phyloP scores from a whole-genome alignment of 2,888 invertebrate species.

The Pimpla rufipes region DNA sequence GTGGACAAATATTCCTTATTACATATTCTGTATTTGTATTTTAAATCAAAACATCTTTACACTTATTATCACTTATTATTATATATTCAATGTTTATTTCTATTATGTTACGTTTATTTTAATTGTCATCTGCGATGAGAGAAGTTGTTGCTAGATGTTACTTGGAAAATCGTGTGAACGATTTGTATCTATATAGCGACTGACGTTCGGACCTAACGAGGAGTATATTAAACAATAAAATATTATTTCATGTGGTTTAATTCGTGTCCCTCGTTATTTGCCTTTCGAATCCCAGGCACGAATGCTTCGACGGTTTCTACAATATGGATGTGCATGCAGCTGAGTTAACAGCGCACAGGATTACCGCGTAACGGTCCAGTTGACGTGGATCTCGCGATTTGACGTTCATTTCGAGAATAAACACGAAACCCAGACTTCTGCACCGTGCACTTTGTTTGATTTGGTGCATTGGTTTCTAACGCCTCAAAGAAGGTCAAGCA shows the following conservation, averaged over 20 bases:
- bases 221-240: conserved; percentile 9
- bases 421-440: too few species aligned
- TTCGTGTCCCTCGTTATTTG: not conserved
- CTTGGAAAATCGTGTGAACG: not conserved
- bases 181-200: not conserved
- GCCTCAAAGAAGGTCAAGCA: too few species aligned
- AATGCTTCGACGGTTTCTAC: not conserved
- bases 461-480: too few species aligned
- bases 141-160: not conserved
- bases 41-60: too few species aligned
- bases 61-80: too few species aligned
- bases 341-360: not conserved
- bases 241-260: not conserved
- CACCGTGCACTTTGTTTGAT: too few species aligned
- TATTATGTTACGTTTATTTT: not conserved
- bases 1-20: not conserved
- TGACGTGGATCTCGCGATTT: conserved; percentile 2
- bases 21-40: too few species aligned
- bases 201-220: not conserved
- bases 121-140: not conserved
- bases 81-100: too few species aligned
- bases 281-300: not conserved
- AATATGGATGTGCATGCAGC: not conserved
- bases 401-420: not conserved
- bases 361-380: not conserved